These are phyloP conservation scores for Drosophila limbata DNA, from an alignment of 2,888 invertebrate genomes.

Conservation along the genomic window DNA sequence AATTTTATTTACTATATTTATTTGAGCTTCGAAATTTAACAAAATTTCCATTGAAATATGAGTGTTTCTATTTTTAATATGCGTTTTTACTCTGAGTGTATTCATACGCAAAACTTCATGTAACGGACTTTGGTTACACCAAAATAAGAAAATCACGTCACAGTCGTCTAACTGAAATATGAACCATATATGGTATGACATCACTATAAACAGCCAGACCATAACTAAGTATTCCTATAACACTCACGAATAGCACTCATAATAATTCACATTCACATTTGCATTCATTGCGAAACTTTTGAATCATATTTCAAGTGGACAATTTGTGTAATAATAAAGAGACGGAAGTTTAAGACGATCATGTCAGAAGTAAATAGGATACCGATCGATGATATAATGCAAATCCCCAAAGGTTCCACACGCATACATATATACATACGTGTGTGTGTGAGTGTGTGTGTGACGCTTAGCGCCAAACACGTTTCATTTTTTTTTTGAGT, in stretches of 20 bases:
- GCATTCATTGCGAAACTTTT: conserved; percentile 57
- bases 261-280: conserved; percentile 15
- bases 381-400: conserved; percentile 63
- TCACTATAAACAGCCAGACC: conserved; percentile 75
- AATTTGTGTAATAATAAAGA: conserved; percentile 34
- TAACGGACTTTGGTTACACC: conserved; percentile 51
- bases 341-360: conserved; percentile 67
- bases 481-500: conserved; percentile 45
- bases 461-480: conserved; percentile 73
- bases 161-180: conserved; percentile 74
- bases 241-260: conserved; percentile 20
- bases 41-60: too few relatives aligned
- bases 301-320: conserved; percentile 74
- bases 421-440: background rate
- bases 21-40: too few relatives aligned
- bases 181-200: conserved; percentile 80
- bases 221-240: conserved; percentile 53
- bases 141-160: conserved; percentile 63
- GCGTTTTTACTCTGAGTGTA: background rate
- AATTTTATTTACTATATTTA: too few relatives aligned
- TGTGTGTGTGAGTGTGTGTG: background rate
- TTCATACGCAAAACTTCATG: conserved; percentile 20
- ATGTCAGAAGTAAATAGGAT: conserved; percentile 39
- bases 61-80: too few relatives aligned
- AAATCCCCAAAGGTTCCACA: conserved; percentile 25